phyloP scores from a whole-genome alignment of 2,888 invertebrate species.

The Ennomos erosarius region DNA sequence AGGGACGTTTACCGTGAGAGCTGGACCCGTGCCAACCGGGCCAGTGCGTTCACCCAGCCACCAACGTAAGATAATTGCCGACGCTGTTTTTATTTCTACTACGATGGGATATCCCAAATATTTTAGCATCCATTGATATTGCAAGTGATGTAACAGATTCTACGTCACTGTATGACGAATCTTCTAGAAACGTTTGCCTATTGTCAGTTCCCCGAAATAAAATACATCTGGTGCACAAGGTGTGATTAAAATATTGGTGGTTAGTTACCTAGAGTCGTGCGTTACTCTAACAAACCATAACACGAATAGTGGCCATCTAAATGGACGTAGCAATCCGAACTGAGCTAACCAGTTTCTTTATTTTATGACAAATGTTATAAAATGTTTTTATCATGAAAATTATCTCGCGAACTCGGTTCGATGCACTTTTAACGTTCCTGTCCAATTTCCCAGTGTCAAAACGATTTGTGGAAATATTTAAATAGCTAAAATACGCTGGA shows the following conservation, averaged over 20 bases:
- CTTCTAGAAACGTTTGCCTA: too few relatives aligned
- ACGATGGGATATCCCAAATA: constrained; percentile 59
- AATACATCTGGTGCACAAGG: not conserved
- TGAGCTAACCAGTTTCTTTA: constrained; percentile 50
- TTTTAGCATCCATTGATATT: constrained; percentile 43
- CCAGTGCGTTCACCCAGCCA: constrained; percentile 80
- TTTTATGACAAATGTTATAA: constrained; percentile 53
- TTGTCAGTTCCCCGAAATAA: too few relatives aligned
- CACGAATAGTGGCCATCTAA: constrained; percentile 4
- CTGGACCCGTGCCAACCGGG: constrained; percentile 80
- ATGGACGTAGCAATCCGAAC: constrained; percentile 17
- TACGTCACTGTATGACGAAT: constrained; percentile 5
- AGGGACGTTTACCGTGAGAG: constrained; percentile 80
- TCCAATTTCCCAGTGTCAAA: constrained; percentile 41
- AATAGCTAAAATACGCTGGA: constrained; percentile 3
- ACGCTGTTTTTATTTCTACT: constrained; percentile 70
- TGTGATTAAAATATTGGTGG: constrained; percentile 12
- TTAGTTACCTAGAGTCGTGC: constrained; percentile 17
- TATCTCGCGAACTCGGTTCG: constrained; percentile 53
- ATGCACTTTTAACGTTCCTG: constrained; percentile 51
- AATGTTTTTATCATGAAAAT: constrained; percentile 48
- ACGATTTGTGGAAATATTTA: constrained; percentile 41
- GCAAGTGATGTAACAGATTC: constrained; percentile 10
- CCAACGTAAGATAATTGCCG: constrained; percentile 61
- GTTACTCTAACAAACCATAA: constrained; percentile 14